Evolutionary conservation across 2,113 vertebrate species (phyloP).

Genomic region (Axis porcinus): DNA sequence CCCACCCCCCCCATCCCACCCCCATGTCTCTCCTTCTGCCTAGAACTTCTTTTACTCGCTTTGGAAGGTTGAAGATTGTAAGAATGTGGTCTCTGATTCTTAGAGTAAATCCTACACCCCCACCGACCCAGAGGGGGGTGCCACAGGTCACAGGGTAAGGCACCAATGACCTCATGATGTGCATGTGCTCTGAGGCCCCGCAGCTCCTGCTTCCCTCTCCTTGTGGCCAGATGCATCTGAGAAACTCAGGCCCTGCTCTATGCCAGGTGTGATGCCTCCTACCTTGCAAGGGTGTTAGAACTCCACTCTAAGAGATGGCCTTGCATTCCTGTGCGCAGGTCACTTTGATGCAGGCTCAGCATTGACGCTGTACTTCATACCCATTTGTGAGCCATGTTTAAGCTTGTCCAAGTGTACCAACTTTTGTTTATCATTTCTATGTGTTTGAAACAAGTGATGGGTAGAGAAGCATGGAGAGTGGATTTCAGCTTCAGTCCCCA

Average conservation of each 20-base stretch:
- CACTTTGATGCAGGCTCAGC: not conserved
- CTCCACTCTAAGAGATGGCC: not conserved
- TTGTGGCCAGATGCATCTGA: not conserved
- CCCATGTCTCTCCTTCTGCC: not conserved
- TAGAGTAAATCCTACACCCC: not conserved
- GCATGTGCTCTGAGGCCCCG: not conserved
- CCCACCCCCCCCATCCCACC: not conserved
- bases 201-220: not conserved
- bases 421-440: not conserved
- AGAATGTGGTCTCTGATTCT: not conserved
- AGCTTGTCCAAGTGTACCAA: not conserved
- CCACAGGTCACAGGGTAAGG: not conserved
- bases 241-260: too few species aligned
- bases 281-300: not conserved
- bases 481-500: not conserved
- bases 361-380: accelerated
- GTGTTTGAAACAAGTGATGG: not conserved
- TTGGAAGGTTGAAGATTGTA: not conserved
- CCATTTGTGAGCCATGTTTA: not conserved
- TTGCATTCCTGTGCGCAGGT: not conserved
- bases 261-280: not conserved
- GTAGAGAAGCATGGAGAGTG: not conserved
- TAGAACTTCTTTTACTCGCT: not conserved
- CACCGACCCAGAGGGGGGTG: not conserved
- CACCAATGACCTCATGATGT: not conserved